Conservation (phyloP, 2,797 vertebrate genomes). For the Aphelocoma californica region DNA sequence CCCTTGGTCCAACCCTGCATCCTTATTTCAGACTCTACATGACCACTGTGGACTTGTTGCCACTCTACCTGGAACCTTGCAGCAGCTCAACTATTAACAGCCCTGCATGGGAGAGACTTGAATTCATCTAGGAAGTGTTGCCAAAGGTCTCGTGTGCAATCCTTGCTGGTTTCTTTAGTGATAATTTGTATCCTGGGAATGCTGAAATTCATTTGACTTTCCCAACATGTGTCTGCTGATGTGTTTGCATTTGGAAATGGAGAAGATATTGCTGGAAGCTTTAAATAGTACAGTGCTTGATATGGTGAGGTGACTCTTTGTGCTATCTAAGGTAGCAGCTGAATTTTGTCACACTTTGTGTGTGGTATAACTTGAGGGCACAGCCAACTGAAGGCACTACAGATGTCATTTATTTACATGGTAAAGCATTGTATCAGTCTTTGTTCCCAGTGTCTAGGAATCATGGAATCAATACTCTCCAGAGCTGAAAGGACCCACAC, state of each 20-base stretch:
- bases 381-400: background rate
- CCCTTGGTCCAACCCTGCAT: background rate
- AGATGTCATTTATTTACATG: background rate
- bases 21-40: background rate
- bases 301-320: background rate
- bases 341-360: background rate
- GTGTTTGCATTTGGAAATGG: background rate
- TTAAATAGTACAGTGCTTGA: background rate
- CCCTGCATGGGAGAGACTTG: background rate
- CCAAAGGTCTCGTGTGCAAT: background rate
- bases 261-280: background rate
- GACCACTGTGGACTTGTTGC: background rate
- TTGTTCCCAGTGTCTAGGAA: background rate
- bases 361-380: background rate
- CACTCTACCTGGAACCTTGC: background rate
- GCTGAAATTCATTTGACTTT: background rate
- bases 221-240: background rate
- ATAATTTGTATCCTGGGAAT: background rate
- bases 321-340: background rate
- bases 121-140: background rate
- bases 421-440: background rate
- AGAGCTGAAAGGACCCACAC: background rate
- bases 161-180: background rate
- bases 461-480: background rate
- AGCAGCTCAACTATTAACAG: background rate